Base-by-base conservation (phyloP, 2,888 invertebrate genomes). In the Melitaea athalia region DNA sequence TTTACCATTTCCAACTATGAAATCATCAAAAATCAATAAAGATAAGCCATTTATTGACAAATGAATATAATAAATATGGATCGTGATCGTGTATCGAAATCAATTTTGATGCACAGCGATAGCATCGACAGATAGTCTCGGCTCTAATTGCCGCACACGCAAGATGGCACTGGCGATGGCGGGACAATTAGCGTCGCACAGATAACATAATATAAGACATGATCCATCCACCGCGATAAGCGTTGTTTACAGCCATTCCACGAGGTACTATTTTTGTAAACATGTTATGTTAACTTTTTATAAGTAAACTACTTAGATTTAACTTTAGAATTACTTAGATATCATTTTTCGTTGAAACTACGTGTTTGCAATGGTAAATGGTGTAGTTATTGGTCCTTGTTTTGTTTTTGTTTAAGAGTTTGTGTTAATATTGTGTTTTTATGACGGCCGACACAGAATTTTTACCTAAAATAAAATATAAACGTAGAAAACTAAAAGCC, bases 151-250 rank as follows among this genome's bases (percentile, higher is more conserved):
- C 42, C 61, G 31, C 59, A 33, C 65, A 47, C 61, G 61, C 61
- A 66, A 66, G 53, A 66, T 66, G 45, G 43, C 43, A 43, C 8
- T 43, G 65, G 66, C 66, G 60, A 60, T 60, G 52, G 59, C 59
- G 6, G 47, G 63, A 53, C 65, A 68, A 66, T 71, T 68, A 71
- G 62, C 63, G 59, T 55, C 52, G 63, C 62, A 50, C 67, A 68
- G 70, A 70, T 71, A 71, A 55, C 65, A 68, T 71, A 71, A 55
- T 63, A 68, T 71, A 65, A 12, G 59, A 43, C 60, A 55, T 63
- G 69, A 66, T 63, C 62, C 59, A 66, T 63, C 62, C 59, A 60
- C 53, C 66, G 47, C 52, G 66, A 66, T 66, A 60, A 24, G 66
- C 63, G 62, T 59, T 66, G 63, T 63, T 66, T 63, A 63, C 63